Evolutionary conservation across 2,797 vertebrate genomes (phyloP), one percentile per base, ranked within the genome.

Genomic region (Peromyscus aztecus): DNA sequence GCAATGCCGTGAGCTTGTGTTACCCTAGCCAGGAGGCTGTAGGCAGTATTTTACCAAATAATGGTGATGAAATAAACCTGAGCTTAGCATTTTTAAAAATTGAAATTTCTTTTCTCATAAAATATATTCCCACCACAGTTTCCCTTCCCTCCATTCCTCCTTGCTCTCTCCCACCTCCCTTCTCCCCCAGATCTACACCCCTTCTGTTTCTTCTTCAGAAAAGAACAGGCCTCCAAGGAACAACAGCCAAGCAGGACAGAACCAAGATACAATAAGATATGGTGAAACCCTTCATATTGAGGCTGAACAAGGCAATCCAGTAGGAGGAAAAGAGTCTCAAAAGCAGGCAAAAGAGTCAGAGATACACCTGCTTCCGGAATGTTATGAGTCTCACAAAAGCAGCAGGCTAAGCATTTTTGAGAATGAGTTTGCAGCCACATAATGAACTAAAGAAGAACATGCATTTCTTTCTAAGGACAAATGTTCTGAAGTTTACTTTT

Each of bases 381-480:
- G 61, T 67, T 49, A 8, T 12, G 6, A 67, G 29, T 67, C 61
- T 49, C 61, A 49, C 19, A 67, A 23, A 85, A 49, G 13, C 29
- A 31, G 59, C 59, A 34, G 14, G 43, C 11, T 23, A 86, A 92
- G 90, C 2, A 59, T 29, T 80, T 95, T 95, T 89, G 27, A 82
- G 93, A 92, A 92, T 78, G 55, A 75, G 2, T 37, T 71, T 87
- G 2, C 40, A 75, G 69, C 6, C 4, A 34, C 34, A 55, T 88
- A 90, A 89, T 52, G 83, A 95, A 40, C 81, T 27, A 52, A 37
- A 61, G 81, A 95, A 89, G 57, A 89, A 57, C 12, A 49, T 11
- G 34, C 31, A 63, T 96, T 94, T 94, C 65, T 95, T 96, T 89
- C 27, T 67, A 96, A 95, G 73, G 52, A 93, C 40, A 90, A n/a